Evolutionary conservation across 2,113 vertebrate genomes (phyloP), one percentile per base, ranked within the genome.

Genomic region (Boulengeromyrus knoepffleri): DNA sequence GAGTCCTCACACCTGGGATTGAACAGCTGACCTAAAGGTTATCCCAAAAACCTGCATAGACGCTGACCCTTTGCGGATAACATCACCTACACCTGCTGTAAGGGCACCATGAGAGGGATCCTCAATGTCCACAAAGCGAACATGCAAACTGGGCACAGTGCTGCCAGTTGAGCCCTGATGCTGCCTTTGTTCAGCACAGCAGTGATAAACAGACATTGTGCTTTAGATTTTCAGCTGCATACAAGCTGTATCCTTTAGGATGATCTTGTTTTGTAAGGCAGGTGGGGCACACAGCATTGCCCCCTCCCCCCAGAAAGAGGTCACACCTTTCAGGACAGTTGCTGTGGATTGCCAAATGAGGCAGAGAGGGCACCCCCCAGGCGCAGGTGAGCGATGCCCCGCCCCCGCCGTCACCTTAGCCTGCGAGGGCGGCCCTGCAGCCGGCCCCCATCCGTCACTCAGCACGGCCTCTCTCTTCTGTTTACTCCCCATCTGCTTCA

Each of bases 401-500:
- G 91, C 93, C 92, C 86, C 19, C 91, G 92, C 91, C 92, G 93
- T 95, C 95, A 96, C 95, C 95, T 95, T 94, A 93, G 94, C 93
- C 93, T 92, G 92, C 92, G 93, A 95, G 92, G 90, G 85, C 74
- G 91, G 93, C 93, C 90, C 93, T 92, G 94, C 94, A 92, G 77
- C 91, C 93, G 93, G 94, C 94, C 94, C 94, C 93, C 95, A 96
- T 96, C 95, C 92, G 93, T 96, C 95, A 95, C 93, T 94, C 95
- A 94, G 94, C 93, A 94, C 94, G 92, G 93, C 92, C 93, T 93
- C 95, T 93, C 95, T 93, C 92, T 92, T 95, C 93, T 95, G 94
- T 96, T 96, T 95, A 96, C 94, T 94, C 92, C 93, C 96, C 95
- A 95, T 96, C 96, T 97, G 95, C 95, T 95, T 96, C 93, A 93